phyloP scores from a whole-genome alignment of 2,797 vertebrate genomes.

The Platyrinchus mystaceus region DNA sequence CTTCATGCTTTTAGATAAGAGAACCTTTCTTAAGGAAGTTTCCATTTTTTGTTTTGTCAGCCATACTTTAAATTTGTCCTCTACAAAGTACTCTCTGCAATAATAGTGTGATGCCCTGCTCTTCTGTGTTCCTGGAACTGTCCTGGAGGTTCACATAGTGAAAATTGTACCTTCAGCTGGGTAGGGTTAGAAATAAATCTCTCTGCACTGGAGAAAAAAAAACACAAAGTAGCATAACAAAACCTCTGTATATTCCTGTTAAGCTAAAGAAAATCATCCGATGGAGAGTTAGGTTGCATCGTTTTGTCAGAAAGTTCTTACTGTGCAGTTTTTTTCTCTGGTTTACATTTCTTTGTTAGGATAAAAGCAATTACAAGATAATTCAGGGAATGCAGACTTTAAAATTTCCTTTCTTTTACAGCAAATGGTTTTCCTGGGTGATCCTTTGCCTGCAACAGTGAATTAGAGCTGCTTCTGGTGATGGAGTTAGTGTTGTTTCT shows the following conservation, averaged over 20 bases:
- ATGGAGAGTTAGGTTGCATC: background rate
- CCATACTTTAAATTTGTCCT: background rate
- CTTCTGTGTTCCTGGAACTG: background rate
- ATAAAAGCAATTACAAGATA: background rate
- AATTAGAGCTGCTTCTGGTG: background rate
- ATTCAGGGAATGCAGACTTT: background rate
- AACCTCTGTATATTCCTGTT: fast-evolving
- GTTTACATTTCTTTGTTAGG: background rate
- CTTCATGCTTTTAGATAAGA: background rate
- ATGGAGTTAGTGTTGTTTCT: background rate
- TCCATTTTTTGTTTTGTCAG: background rate
- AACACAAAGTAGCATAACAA: background rate
- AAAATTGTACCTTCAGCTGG: background rate
- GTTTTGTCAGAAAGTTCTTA: background rate
- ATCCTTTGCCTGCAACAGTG: background rate
- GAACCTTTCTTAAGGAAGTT: background rate
- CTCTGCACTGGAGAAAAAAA: background rate
- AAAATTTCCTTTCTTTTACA: background rate
- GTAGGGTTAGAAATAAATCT: background rate
- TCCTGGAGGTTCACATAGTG: background rate
- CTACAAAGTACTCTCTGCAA: background rate
- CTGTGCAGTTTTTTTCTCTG: background rate
- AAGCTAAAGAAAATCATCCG: background rate
- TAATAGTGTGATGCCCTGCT: background rate
- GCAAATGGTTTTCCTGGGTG: background rate